Evolutionary conservation across 2,797 vertebrate genomes (phyloP).

Genomic region (Vipera latastei): DNA sequence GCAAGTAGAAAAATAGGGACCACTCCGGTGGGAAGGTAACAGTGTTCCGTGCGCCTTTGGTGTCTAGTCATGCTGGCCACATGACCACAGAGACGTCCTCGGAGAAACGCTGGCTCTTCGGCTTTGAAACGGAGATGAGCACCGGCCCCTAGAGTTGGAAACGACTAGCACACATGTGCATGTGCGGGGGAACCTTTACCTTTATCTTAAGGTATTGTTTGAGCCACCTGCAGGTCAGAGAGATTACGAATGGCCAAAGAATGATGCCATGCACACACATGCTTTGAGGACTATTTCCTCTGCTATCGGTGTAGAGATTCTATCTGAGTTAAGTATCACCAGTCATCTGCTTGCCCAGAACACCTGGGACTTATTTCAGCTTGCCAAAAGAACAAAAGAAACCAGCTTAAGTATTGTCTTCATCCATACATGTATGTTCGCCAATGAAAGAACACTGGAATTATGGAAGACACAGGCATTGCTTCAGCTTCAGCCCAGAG

Average conservation of each 20-base stretch:
- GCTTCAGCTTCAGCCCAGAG: constrained; percentile 79
- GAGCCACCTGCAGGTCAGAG: not conserved
- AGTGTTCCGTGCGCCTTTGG: too few relatives aligned
- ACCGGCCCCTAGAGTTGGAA: too few relatives aligned
- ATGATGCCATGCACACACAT: not conserved
- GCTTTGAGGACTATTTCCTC: not conserved
- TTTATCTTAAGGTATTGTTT: not conserved
- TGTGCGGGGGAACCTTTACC: too few relatives aligned
- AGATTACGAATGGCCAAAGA: not conserved
- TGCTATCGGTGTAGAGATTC: not conserved
- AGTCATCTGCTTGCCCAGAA: not conserved
- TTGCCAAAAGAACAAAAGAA: not conserved
- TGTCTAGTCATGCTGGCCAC: too few relatives aligned
- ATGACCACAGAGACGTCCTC: too few relatives aligned
- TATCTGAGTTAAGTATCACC: not conserved
- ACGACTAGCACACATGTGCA: too few relatives aligned
- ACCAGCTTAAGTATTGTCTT: not conserved
- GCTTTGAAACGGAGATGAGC: too few relatives aligned
- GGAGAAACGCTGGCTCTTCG: too few relatives aligned
- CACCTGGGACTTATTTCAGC: not conserved
- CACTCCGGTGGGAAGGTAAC: too few relatives aligned
- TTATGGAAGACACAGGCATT: constrained; percentile 74
- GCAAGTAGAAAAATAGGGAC: too few relatives aligned
- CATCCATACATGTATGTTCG: not conserved
- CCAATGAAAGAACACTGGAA: not conserved